Base-by-base conservation (phyloP, 2,888 invertebrate species). In the Drosophila algonquin region DNA sequence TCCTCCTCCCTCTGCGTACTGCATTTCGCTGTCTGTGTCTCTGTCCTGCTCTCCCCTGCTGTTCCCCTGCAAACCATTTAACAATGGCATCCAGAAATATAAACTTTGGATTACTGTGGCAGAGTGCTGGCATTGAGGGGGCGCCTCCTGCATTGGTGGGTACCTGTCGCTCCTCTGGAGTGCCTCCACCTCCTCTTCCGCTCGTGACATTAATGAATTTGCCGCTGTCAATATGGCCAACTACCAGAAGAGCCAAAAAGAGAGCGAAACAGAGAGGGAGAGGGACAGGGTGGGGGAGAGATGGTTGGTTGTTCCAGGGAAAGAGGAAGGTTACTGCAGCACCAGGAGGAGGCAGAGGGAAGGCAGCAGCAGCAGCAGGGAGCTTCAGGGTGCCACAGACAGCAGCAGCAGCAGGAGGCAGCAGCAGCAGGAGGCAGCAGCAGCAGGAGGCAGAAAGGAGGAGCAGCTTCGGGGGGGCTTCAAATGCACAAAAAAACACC, bases 141-240 rank as follows among this genome's bases (percentile, higher is more conserved):
- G 35, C 12, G 12, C 6, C 45, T 21, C 24, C 57, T 48, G 46
- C 75, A 61, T 40, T 14, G 40, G 40, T 40, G 40, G 40, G 70
- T 80, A 75, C 70, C 74, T 75, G 69, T 63, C 45, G 60, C 45
- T 61, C 50, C 21, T 21, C 21, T 21, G 6, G 18, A 21, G 18
- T 35, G 21, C 21, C 44, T 32, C 18, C 60, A 27, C 14, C 55
- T 14, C 45, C 69, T 53, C 67, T 54, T 74, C 69, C 68, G 67
- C 62, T 75, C 62, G 74, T 76, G 85, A 82, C 82, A 82, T 85
- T 86, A 86, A 86, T 87, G 85, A 86, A 86, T 86, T 86, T 87
- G 85, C 74, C 75, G 80, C 87, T 82, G 87, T 84, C 83, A 86
- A 86, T 83, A 86, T 75, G 68, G 83, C 73, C 81, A 81, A 76